Conservation (phyloP, 2,113 vertebrate species). For the rat (Rattus norvegicus) region DNA sequence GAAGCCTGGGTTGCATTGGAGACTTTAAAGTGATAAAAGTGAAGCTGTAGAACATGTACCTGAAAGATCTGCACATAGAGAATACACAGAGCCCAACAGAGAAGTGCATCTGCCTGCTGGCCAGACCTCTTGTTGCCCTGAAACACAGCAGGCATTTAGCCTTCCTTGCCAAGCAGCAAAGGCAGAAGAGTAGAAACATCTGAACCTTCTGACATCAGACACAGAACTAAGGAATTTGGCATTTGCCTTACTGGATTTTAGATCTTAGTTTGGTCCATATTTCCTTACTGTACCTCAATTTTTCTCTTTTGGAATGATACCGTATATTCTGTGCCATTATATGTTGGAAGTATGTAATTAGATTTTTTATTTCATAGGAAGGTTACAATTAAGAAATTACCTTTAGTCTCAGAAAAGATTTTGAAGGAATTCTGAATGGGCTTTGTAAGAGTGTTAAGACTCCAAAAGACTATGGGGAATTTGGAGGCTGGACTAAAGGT, state of each 20-base stretch:
- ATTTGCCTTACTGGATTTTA: background rate
- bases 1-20: background rate
- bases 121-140: too few species aligned
- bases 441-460: background rate
- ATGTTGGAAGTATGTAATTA: background rate
- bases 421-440: background rate
- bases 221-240: background rate
- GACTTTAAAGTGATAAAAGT: background rate
- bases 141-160: background rate
- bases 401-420: background rate
- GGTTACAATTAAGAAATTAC: background rate
- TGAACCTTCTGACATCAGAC: background rate
- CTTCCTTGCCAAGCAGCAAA: background rate
- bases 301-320: background rate
- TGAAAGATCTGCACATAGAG: background rate
- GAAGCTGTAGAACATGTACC: background rate
- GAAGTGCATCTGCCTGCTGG: background rate
- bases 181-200: background rate
- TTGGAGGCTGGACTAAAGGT: background rate
- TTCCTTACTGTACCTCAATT: background rate
- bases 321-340: background rate
- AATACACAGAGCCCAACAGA: too few species aligned
- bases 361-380: background rate
- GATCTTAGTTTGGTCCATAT: background rate
- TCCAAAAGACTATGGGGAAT: background rate